Evolutionary conservation across 92 coral and sea anemone genomes (phyloP).

Genomic region (Pocillopora grandis): DNA sequence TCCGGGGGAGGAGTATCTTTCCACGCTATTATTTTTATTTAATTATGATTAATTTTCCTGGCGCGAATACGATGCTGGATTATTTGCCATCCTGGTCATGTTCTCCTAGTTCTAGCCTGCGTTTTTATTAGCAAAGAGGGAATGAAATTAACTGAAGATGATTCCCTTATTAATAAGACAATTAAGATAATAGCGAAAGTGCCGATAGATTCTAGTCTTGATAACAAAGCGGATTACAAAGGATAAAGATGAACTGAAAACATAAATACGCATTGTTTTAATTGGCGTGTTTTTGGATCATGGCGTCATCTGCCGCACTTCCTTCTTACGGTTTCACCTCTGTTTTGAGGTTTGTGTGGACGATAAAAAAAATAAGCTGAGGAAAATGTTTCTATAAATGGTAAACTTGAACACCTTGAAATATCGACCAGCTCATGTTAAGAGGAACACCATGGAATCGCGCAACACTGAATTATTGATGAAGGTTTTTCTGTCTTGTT

Average conservation of each 20-base stretch:
- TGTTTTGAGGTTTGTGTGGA: not conserved
- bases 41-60: constrained; percentile 2
- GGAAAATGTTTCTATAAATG: not conserved
- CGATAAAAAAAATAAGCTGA: not conserved
- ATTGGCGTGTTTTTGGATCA: constrained; percentile 36
- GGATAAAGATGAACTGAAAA: constrained; percentile 10
- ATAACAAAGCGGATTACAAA: constrained; percentile 15
- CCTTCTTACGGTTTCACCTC: not conserved
- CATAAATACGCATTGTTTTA: not conserved
- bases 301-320: constrained; percentile 6
- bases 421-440: not conserved
- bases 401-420: not conserved
- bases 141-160: constrained; percentile 27
- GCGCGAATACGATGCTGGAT: not conserved
- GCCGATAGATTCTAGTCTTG: constrained; percentile 11
- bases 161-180: constrained; percentile 19
- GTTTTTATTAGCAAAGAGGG: constrained; percentile 4
- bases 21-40: not conserved
- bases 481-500: constrained; percentile 5
- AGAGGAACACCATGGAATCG: not conserved
- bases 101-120: not conserved
- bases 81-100: not conserved
- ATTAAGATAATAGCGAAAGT: constrained; percentile 32
- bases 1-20: constrained; percentile 20
- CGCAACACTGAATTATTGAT: constrained; percentile 28